Base-by-base conservation (phyloP, 2,113 vertebrate species). In the Delphinapterus leucas region DNA sequence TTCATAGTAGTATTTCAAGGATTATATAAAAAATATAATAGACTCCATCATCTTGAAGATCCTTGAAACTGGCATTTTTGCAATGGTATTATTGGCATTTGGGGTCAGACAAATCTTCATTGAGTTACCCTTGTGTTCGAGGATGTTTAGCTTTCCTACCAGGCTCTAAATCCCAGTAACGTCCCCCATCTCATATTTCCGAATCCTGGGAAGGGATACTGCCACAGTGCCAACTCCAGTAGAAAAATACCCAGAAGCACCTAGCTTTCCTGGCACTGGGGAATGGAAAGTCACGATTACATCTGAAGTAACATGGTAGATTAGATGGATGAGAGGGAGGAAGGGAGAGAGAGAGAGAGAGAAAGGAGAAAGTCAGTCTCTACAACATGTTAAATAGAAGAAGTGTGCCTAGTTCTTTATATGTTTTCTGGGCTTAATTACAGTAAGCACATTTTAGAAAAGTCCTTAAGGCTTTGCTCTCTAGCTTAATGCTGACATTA, bases 361-460 rank as follows among this genome's bases (percentile, higher is more conserved):
- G 73, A 49, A 53, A 79, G 76, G 47, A 23, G 20, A 80, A 53
- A n/a, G 33, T 63, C 88, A 31, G 28, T 58, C 91, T 90, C 68
- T 87, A 96, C 1, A 74, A 3, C 7, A n/a, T 6, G 10, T 84
- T 92, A 96, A 88, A 81, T 36, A 25, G 61, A 36, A 80, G 86
- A 63, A 26, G 2, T n/a, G 12, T 80, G 15, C 26, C 10, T 84
- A 60, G 28, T 38, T 95, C 73, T 93, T 63, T 58, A 36, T 26
- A 38, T 28, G n/a, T 47, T 82, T 86, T 92, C 65, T 83, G 9
- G 41, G 23, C 47, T 90, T 71, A 90, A 58, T 77, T 92, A 84
- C 1, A 84, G 73, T 60, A 11, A 90, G 21, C 36, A n/a, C 49
- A 85, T 63, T 80, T 87, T 90, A 95, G 84, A 89, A 94, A 96